Percentiles rank a stretch among this genome's conserved stretches.
Evolutionary conservation across 2,888 invertebrate species (phyloP).

Genomic region (Rutpela maculata): DNA sequence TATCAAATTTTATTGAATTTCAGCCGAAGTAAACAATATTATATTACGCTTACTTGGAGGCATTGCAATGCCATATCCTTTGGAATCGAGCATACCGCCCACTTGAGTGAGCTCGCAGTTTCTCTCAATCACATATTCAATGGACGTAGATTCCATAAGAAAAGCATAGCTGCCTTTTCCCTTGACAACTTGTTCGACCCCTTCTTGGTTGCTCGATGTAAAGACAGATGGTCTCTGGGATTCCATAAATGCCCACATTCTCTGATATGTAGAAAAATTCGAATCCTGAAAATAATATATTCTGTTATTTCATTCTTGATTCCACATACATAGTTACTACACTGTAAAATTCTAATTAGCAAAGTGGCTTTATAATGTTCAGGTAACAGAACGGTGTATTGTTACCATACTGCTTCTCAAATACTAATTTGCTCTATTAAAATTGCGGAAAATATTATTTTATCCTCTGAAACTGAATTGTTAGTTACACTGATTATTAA

Average conservation of each 20-base stretch:
- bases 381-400: no score
- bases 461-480: no score
- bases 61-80: constrained; percentile 97
- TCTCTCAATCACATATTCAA: constrained; percentile 94
- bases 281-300: constrained; percentile 82
- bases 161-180: constrained; percentile 94
- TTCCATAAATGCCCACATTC: constrained; percentile 98
- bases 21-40: constrained; percentile 3
- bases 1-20: background rate
- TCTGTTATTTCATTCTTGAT: no score
- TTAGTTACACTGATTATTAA: no score
- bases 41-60: constrained; percentile 85
- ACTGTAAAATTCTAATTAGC: no score
- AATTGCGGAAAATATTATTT: no score
- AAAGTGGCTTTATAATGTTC: no score
- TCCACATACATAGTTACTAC: no score
- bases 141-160: constrained; percentile 97
- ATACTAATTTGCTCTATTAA: no score
- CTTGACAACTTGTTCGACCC: constrained; percentile 91
- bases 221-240: constrained; percentile 92
- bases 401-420: no score
- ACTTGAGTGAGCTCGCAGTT: constrained; percentile 94
- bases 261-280: constrained; percentile 93
- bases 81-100: constrained; percentile 93
- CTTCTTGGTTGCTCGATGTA: constrained; percentile 89